Evolutionary conservation across 2,888 invertebrate species (phyloP), one percentile per base, ranked within the genome.

Genomic region (Athalia rosae): DNA sequence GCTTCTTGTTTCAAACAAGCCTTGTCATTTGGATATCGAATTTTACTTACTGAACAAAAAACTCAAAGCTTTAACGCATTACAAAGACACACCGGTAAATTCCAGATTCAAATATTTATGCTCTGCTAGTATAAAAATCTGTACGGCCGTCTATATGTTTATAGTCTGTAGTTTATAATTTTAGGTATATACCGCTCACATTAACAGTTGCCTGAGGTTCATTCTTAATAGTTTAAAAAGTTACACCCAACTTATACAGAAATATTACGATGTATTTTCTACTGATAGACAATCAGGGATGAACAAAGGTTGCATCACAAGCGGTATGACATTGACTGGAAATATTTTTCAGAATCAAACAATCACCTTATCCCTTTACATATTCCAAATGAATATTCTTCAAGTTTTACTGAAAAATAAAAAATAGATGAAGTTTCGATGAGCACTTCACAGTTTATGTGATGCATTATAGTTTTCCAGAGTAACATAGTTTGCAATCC

Each of bases 1-100:
- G 71, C 71, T 71, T 50, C 56, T 58, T 58, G 67, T 67, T 67
- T 67, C 67, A 53, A 67, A 67, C 67, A 67, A 67, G 67, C 43
- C 53, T 11, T 9, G 4, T 6, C 48, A 53, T n/a, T n/a, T 59
- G 7, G 9, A n/a, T 48, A 53, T 53, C 69, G 15, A 8, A 11
- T 69, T 28, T 69, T 48, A n/a, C 53, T 50, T 53, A 41, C 48
- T 56, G 43, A 53, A 43, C 69, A 41, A 13, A 28, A 69, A 53
- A 69, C 53, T 69, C 69, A 53, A 69, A 69, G 69, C 69, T 41
- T 41, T 58, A 71, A 71, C 58, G 15, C 13, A 58, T 71, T 71
- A 58, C 58, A 71, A 71, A 71, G 69, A 71, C 58, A 71, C 69
- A 28, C 58, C 71, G 58, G 71, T 58, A 58, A 58, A 71, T 8